These are phyloP conservation scores for Dryas iulia DNA, from an alignment of 1,140 invertebrate genomes.

Conservation along the genomic window DNA sequence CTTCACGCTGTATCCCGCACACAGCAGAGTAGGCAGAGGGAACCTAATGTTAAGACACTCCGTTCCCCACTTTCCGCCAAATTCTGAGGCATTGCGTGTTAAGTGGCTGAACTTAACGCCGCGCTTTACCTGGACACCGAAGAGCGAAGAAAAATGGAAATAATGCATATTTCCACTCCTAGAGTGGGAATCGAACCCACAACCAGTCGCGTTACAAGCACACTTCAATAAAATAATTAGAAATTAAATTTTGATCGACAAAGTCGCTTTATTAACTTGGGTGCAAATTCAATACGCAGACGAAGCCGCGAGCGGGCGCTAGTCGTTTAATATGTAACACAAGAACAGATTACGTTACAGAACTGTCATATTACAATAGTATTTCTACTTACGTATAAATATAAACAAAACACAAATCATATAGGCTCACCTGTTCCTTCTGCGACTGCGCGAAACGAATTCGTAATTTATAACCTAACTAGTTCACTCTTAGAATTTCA, in stretches of 20 bases:
- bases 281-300: too few relatives aligned
- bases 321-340: not conserved
- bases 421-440: conserved; percentile 19
- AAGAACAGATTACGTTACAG: not conserved
- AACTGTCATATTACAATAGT: not conserved
- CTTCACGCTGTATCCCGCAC: not conserved
- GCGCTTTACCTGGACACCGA: too few relatives aligned
- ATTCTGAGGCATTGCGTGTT: too few relatives aligned
- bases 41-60: not conserved
- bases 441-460: conserved; percentile 61
- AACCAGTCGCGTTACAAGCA: too few relatives aligned
- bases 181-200: too few relatives aligned
- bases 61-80: not conserved
- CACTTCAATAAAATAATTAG: too few relatives aligned
- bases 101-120: too few relatives aligned
- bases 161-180: too few relatives aligned
- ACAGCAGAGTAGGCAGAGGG: not conserved
- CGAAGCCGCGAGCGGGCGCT: too few relatives aligned
- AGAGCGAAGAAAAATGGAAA: too few relatives aligned
- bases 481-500: conserved; percentile 37
- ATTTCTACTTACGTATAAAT: not conserved
- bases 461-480: conserved; percentile 60
- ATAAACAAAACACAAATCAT: conserved; percentile 3
- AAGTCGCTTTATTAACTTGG: too few relatives aligned
- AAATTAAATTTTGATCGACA: too few relatives aligned